Base-by-base conservation (phyloP, 2,113 vertebrate genomes). In the Benthochromis sp. region DNA sequence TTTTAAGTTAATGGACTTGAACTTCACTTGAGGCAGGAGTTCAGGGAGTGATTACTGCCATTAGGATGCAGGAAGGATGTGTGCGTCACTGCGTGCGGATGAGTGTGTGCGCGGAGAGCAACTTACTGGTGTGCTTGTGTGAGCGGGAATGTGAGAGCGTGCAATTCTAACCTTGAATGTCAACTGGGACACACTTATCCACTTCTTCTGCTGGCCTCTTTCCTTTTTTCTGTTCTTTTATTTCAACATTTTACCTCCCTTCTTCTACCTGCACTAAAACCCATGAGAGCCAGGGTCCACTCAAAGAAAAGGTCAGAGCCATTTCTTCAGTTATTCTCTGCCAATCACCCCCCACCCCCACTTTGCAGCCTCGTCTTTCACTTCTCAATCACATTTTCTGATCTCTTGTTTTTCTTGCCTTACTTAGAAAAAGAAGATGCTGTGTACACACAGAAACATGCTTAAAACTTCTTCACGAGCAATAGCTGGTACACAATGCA, bases 301-400 rank as follows among this genome's bases (percentile, higher is more conserved):
- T 96, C 88, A 89, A 89, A 84, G 87, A 90, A 94, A 95, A 96
- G 95, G 95, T 95, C 94, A 94, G 86, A 90, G 59, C 78, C 80
- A 93, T 94, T 94, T 93, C 83, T 87, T 89, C 88, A 82, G 53
- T 85, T 85, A 83, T 89, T 89, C 66, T 34, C 54, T 7, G 8
- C 81, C 86, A 79, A 82, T 61, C 88, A 91, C 19, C 11, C 19
- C 12, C 3, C 5, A 3, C n/a, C 8, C 8, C 50, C 71, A 57
- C 52, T 47, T n/a, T 21, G 4, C 50, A 5, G 1, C 50, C 16
- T 83, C 50, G 38, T 54, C 14, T 83, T 57, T 69, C 12, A 50
- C 45, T 16, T 53, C 43, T 82, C 52, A n/a, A 45, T 79, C 8
- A 4, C 43, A 19, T 50, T 36, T 79, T 40, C 13, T 76, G 73